Conservation (phyloP, 1,140 invertebrate species). For the Solenopsis invicta region DNA sequence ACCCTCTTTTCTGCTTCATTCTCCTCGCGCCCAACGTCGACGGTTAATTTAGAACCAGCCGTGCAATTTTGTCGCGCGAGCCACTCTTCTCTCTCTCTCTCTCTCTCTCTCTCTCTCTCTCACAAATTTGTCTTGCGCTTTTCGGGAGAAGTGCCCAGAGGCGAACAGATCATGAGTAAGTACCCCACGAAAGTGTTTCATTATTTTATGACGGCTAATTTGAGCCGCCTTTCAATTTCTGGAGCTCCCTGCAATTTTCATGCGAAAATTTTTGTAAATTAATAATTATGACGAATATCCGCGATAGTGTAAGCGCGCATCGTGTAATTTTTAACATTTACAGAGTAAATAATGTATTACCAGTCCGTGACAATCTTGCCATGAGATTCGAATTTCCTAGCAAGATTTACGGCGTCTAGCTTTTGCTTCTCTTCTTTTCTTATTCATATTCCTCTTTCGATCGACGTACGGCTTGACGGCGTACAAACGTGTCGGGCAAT, state of each 20-base stretch:
- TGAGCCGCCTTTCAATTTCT: conserved; percentile 42
- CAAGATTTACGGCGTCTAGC: neutral
- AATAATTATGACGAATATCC: neutral
- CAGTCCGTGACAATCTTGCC: neutral
- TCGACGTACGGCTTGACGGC: neutral
- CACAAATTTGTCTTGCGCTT: conserved; percentile 19
- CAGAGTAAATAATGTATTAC: neutral
- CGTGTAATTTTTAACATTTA: neutral
- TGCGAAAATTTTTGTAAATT: neutral
- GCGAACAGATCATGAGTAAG: neutral
- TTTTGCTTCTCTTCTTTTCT: neutral
- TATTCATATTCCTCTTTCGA: neutral
- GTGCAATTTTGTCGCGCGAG: conserved; percentile 57
- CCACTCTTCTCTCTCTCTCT: neutral
- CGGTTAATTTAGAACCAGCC: conserved; percentile 43
- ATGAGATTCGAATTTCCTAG: neutral
- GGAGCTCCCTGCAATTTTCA: neutral
- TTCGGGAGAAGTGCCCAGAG: neutral
- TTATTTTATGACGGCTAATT: conserved; percentile 43
- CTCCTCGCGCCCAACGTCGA: conserved; percentile 21
- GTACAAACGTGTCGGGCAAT: conserved; percentile 64
- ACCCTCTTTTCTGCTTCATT: conserved; percentile 38
- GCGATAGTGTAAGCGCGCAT: neutral
- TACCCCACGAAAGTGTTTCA: conserved; percentile 4
- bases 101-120: conserved; percentile 7